Percentiles rank a stretch among this genome's conserved stretches.
Evolutionary conservation across 2,888 invertebrate genomes (phyloP).

Genomic region (Dinocampus coccinellae): DNA sequence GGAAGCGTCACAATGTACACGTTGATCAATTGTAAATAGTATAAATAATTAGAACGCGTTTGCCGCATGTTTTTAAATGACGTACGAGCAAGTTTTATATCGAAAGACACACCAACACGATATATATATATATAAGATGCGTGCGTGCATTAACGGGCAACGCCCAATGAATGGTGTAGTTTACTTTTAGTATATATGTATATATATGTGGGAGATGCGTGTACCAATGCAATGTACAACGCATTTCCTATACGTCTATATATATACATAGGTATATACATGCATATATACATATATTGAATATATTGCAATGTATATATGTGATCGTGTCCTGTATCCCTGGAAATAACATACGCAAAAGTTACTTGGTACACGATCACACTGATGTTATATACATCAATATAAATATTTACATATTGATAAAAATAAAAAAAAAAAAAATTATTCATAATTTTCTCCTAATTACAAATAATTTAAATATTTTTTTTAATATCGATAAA

Average conservation of each 20-base stretch:
- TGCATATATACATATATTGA: slow-evolving; percentile 20
- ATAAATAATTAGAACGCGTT: slow-evolving; percentile 43
- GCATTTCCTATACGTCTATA: slow-evolving; percentile 1
- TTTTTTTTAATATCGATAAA: no score
- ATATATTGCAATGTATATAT: slow-evolving; percentile 26
- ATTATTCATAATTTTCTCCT: no score
- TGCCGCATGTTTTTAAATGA: slow-evolving; percentile 35
- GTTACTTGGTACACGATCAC: slow-evolving; percentile 41
- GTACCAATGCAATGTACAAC: slow-evolving; percentile 31
- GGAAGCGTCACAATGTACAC: slow-evolving; percentile 23
- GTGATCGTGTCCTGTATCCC: slow-evolving; percentile 17
- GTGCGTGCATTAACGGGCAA: slow-evolving; percentile 31
- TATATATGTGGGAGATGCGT: slow-evolving; percentile 41
- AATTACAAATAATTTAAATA: no score
- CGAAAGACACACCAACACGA: slow-evolving; percentile 10
- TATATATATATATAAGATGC: slow-evolving; percentile 18
- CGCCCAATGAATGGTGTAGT: slow-evolving; percentile 51
- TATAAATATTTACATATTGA: no score
- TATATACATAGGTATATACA: no score
- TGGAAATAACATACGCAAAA: slow-evolving; percentile 32
- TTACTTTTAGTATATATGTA: slow-evolving; percentile 25
- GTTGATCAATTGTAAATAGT: slow-evolving; percentile 28
- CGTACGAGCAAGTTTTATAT: slow-evolving; percentile 17
- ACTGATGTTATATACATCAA: slow-evolving; percentile 41
- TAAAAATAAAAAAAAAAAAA: no score